A percentile compares a stretch with the other conserved stretches of the same genome.
These are phyloP conservation scores for Pongo pygmaeus DNA, from an alignment of 2,113 vertebrate genomes.

Conservation along the genomic window DNA sequence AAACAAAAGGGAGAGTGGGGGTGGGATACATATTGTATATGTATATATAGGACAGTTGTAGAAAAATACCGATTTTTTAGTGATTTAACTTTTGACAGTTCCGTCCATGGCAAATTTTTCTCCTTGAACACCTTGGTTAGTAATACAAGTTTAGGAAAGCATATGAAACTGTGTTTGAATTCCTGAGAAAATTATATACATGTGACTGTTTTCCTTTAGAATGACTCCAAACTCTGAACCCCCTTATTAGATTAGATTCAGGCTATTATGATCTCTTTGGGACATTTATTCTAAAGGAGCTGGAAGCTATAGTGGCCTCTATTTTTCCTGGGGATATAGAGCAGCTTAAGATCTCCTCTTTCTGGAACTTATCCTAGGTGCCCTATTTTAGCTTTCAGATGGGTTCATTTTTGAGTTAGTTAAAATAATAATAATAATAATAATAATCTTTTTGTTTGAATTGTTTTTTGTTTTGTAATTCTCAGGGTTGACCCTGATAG, in stretches of 20 bases:
- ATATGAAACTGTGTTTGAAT: neutral
- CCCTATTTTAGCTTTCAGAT: neutral
- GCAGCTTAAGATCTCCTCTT: neutral
- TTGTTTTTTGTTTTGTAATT: too few relatives aligned
- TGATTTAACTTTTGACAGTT: neutral
- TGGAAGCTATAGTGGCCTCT: neutral
- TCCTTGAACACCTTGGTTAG: neutral
- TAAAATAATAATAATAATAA: too few relatives aligned
- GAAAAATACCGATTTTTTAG: neutral
- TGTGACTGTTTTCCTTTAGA: neutral
- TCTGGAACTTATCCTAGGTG: neutral
- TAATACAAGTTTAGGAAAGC: constrained; percentile 33
- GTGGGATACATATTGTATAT: neutral
- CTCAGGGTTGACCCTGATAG: too few relatives aligned
- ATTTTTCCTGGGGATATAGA: neutral
- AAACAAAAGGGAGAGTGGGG: too few relatives aligned
- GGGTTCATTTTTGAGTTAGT: neutral
- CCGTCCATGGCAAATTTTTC: neutral
- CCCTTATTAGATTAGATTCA: neutral
- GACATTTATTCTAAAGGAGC: neutral
- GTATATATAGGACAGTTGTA: neutral
- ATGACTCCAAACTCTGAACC: neutral
- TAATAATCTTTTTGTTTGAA: too few relatives aligned
- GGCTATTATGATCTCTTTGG: neutral
- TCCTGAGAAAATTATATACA: neutral